Conservation (phyloP, 2,888 invertebrate genomes). For the Cerceris rybyensis region DNA sequence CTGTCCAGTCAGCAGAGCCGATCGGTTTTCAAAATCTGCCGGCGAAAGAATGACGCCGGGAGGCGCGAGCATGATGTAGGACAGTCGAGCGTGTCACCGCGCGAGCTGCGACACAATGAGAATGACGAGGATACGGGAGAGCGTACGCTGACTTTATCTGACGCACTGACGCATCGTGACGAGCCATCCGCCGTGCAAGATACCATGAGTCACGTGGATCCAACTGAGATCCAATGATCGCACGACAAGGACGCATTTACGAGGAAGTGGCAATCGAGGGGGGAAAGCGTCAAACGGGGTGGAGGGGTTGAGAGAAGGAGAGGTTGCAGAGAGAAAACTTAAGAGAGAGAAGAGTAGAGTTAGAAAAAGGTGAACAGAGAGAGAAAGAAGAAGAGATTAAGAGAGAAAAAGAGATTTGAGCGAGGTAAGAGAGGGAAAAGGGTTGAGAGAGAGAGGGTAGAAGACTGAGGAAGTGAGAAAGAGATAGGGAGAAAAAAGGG, state of each 20-base stretch:
- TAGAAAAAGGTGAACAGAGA: constrained; percentile 16
- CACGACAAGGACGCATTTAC: constrained; percentile 32
- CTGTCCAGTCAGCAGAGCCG: not conserved
- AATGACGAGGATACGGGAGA: constrained; percentile 64
- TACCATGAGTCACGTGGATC: constrained; percentile 51
- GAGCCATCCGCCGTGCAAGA: constrained; percentile 63
- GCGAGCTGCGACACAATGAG: constrained; percentile 61
- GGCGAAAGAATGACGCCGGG: not conserved
- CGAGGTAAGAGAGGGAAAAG: too few relatives aligned
- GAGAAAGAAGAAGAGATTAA: constrained; percentile 26
- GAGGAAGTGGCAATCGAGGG: not conserved
- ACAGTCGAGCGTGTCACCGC: constrained; percentile 55
- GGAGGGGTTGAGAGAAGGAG: too few relatives aligned
- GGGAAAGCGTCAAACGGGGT: too few relatives aligned
- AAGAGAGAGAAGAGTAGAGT: constrained; percentile 13
- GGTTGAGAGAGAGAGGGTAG: constrained; percentile 15
- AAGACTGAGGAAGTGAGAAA: constrained; percentile 24
- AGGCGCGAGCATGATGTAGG: constrained; percentile 47
- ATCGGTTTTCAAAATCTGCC: not conserved
- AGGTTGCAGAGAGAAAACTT: too few relatives aligned
- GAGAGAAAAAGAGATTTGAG: constrained; percentile 17
- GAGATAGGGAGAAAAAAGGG: constrained; percentile 24
- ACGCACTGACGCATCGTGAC: constrained; percentile 73
- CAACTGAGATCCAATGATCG: constrained; percentile 56
- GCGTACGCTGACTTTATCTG: constrained; percentile 69